A percentile compares a stretch with the other conserved stretches of the same genome.
These are phyloP conservation scores for Perccottus glenii DNA, from an alignment of 2,113 vertebrate genomes.

Conservation along the genomic window DNA sequence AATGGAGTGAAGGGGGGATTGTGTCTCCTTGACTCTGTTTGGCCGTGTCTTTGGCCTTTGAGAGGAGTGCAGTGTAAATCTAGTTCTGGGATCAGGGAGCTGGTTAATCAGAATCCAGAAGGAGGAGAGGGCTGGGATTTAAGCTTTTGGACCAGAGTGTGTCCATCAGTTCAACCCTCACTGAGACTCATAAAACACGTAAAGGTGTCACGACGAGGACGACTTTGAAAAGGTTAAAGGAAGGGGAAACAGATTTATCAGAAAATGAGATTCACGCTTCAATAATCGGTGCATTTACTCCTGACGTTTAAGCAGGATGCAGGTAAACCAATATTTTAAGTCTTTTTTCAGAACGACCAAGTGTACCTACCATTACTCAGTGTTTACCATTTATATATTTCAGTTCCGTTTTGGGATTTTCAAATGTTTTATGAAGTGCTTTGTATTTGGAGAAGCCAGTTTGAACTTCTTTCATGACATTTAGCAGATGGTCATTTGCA, in stretches of 20 bases:
- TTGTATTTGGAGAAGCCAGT: too few relatives aligned
- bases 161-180: conserved; percentile 23
- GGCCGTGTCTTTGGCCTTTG: conserved; percentile 7
- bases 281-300: neutral
- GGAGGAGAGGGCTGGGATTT: conserved; percentile 46
- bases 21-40: conserved; percentile 45
- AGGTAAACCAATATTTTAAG: conserved; percentile 30
- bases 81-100: conserved; percentile 60
- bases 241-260: conserved; percentile 1
- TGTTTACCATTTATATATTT: too few relatives aligned
- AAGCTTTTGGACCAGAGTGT: conserved; percentile 35
- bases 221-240: neutral
- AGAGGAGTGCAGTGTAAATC: conserved; percentile 49
- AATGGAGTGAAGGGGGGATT: conserved; percentile 15
- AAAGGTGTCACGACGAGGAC: neutral
- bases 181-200: conserved; percentile 15
- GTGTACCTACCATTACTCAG: too few relatives aligned
- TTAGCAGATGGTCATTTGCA: too few relatives aligned
- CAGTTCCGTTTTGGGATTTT: too few relatives aligned
- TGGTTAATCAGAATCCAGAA: conserved; percentile 50
- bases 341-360: too few relatives aligned
- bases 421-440: too few relatives aligned
- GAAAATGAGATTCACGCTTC: conserved; percentile 14
- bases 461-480: too few relatives aligned
- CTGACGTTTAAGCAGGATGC: conserved; percentile 8